Evolutionary conservation across 2,113 vertebrate genomes (phyloP), one percentile per base, ranked within the genome.

Genomic region (Oreochromis niloticus): DNA sequence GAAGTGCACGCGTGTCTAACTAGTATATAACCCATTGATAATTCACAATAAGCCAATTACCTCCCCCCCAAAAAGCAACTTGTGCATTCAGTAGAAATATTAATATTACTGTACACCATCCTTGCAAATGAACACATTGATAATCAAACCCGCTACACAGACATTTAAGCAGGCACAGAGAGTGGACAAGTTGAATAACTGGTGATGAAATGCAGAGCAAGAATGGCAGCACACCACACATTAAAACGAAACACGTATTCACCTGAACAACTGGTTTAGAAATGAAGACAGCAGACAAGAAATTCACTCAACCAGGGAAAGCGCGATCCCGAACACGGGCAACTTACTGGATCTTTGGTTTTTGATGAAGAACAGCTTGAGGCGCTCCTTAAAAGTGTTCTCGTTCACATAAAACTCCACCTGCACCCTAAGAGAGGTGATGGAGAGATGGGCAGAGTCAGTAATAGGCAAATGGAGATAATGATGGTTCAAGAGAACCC

Each of bases 311-410:
- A 55, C 57, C 27, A 78, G 34, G 57, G 4, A 79, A 32, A 27
- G 32, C 2, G 8, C n/a, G 27, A 86, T 79, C 57, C 50, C 10
- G 32, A 79, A 81, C 41, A 81, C 32, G 48, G 5, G 43, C 32
- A 88, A 97, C 97, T 97, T 95, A 97, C 97, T 97, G 89, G 97
- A 97, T 96, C 97, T 96, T 96, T 97, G 97, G 96, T 97, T 97
- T 96, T 97, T 97, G 95, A 97, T 97, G 96, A 97, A 97, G 95
- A 97, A 97, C 90, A 97, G 95, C 95, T 97, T 97, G 85, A 97
- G 96, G 22, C 97, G 96, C 92, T 97, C 97, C 92, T 97, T 97
- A 95, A 97, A 97, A 14, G 97, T 97, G 95, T 97, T 97, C 92
- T 97, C 97, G 59, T 97, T 97, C 92, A 97, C 96, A 83, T 97